phyloP scores from a whole-genome alignment of 2,113 vertebrate species.

The Xenotilapia flavipinnis region DNA sequence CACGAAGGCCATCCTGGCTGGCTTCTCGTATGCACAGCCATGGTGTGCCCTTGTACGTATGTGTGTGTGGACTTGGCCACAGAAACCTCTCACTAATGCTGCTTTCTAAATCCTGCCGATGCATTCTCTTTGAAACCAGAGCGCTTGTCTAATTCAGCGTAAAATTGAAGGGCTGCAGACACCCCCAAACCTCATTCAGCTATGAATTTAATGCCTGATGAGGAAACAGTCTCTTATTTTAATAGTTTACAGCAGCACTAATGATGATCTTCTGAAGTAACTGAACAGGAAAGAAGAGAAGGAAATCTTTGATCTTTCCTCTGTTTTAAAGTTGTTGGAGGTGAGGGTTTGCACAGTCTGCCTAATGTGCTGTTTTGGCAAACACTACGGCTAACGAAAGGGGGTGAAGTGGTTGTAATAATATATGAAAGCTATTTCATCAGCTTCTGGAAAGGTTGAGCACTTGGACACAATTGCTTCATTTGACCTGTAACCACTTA shows the following conservation, averaged over 20 bases:
- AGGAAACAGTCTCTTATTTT: not conserved
- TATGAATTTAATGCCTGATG: not conserved
- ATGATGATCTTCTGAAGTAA: constrained; percentile 1
- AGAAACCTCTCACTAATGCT: not conserved
- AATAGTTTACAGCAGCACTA: not conserved
- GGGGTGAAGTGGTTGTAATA: constrained; percentile 21
- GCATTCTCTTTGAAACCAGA: constrained; percentile 40
- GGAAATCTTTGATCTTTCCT: constrained; percentile 24
- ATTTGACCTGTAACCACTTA: not conserved
- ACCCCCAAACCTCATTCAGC: not conserved
- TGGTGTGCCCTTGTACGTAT: not conserved
- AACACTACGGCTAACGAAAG: not conserved
- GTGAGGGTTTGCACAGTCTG: not conserved
- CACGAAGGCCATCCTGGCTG: not conserved
- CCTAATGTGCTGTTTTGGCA: not conserved
- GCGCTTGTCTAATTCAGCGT: constrained; percentile 35
- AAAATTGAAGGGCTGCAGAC: constrained; percentile 15
- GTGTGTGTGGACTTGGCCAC: not conserved
- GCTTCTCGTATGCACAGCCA: not conserved
- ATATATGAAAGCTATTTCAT: constrained; percentile 41
- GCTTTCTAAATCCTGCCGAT: constrained; percentile 21
- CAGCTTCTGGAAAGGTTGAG: constrained; percentile 14
- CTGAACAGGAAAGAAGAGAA: constrained; percentile 9
- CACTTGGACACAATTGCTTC: not conserved
- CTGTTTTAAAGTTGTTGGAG: not conserved